Conservation (phyloP, 2,888 invertebrate genomes). For the Mesoligia furuncula region DNA sequence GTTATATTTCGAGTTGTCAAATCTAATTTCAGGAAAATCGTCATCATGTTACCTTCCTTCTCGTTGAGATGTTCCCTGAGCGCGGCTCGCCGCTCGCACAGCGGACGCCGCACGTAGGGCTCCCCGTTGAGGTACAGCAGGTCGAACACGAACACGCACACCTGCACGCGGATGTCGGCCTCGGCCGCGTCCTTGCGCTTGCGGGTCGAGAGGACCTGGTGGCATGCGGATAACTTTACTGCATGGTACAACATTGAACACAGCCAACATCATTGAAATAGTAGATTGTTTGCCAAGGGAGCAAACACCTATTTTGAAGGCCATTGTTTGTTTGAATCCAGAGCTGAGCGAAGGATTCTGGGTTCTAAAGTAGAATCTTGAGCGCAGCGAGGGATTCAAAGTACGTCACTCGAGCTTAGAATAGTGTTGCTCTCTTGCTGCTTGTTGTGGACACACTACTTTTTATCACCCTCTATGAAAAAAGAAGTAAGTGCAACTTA, state of each 20-base stretch:
- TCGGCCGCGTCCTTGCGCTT: constrained; percentile 95
- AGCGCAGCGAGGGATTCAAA: no score
- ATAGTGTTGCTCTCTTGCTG: no score
- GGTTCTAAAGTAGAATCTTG: no score
- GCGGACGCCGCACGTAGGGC: constrained; percentile 94
- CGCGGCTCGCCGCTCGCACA: constrained; percentile 93
- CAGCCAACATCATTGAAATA: no score
- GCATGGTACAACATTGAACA: not conserved
- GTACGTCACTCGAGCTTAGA: no score
- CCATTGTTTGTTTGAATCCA: no score
- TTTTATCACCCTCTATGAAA: no score
- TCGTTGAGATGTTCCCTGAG: constrained; percentile 93
- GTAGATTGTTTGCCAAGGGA: no score
- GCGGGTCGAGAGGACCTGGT: constrained; percentile 95
- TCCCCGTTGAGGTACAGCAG: constrained; percentile 97
- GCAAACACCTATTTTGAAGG: no score
- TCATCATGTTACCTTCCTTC: constrained; percentile 85
- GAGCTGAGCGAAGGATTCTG: no score
- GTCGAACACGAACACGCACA: constrained; percentile 99
- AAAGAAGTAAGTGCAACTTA: no score
- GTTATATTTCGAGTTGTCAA: not conserved
- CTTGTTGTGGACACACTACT: no score
- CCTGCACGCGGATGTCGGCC: constrained; percentile 92
- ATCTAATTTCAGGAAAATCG: not conserved
- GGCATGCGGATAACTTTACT: not conserved